These are phyloP conservation scores for Torymus tubicola DNA, from an alignment of 2,888 invertebrate species.

Conservation along the genomic window DNA sequence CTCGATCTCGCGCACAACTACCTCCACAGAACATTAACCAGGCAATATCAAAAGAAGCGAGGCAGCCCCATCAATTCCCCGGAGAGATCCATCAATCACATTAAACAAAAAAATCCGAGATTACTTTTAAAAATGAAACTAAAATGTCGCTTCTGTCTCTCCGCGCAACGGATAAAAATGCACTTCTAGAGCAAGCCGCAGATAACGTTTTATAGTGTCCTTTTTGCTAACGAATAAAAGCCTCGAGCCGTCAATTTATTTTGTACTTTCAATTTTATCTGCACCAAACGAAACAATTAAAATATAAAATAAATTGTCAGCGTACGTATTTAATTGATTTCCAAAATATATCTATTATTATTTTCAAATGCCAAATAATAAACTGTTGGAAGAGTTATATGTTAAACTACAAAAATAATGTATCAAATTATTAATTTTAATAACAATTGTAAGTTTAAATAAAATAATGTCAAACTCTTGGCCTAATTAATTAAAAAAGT, in stretches of 20 bases:
- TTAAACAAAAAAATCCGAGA: constrained; percentile 4
- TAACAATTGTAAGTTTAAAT: too few species aligned
- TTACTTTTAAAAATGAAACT: constrained; percentile 13
- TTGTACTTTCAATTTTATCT: too few species aligned
- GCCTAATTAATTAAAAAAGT: too few species aligned
- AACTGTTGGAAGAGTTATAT: too few species aligned
- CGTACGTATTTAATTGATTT: background rate
- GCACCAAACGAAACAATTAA: too few species aligned
- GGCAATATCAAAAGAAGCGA: background rate
- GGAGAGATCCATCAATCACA: background rate
- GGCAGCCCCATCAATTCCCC: background rate
- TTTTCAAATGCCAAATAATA: too few species aligned
- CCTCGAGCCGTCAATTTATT: too few species aligned
- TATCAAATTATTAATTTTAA: too few species aligned
- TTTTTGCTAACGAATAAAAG: background rate
- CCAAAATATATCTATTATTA: too few species aligned
- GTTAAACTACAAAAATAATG: too few species aligned
- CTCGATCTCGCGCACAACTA: background rate
- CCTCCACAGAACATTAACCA: background rate
- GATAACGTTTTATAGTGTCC: background rate
- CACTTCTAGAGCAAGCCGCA: background rate
- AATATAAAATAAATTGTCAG: background rate
- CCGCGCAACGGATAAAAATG: background rate
- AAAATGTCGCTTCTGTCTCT: background rate
- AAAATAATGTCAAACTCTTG: too few species aligned